These are phyloP conservation scores for Drosophila pseudotakahashii DNA, from an alignment of 2,888 invertebrate genomes.

Conservation along the genomic window DNA sequence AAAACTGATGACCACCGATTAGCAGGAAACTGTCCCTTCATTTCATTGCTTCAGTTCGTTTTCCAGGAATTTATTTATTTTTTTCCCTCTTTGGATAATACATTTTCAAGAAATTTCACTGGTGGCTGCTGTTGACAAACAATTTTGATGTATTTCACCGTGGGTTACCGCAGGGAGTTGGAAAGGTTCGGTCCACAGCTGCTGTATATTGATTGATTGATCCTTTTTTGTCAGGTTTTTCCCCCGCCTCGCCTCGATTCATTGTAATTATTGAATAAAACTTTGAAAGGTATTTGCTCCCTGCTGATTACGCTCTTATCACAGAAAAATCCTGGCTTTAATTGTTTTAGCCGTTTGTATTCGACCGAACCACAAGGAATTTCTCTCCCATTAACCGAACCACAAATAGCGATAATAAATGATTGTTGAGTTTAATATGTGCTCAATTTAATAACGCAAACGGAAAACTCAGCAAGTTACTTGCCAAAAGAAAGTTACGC, in stretches of 20 bases:
- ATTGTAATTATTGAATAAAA: constrained; percentile 26
- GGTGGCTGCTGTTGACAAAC: constrained; percentile 10
- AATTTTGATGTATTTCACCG: constrained; percentile 31
- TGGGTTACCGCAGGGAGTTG: constrained; percentile 25
- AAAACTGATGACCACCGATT: not conserved
- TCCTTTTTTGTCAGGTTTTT: constrained; percentile 15
- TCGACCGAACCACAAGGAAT: constrained; percentile 1
- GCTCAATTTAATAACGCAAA: constrained; percentile 28
- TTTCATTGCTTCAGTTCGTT: not conserved
- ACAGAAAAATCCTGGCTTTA: not conserved
- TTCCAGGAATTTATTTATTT: not conserved
- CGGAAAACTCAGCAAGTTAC: constrained; percentile 14
- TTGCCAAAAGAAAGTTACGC: constrained; percentile 10
- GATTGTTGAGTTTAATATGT: constrained; percentile 21
- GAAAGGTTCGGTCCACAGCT: constrained; percentile 18
- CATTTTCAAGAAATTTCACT: constrained; percentile 3
- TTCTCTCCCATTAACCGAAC: too few species aligned
- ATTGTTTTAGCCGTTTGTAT: too few species aligned
- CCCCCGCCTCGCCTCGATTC: not conserved
- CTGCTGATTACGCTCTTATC: constrained; percentile 24
- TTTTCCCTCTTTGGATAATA: not conserved
- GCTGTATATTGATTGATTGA: constrained; percentile 37
- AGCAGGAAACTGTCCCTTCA: not conserved
- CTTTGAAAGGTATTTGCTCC: not conserved
- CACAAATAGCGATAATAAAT: constrained; percentile 19